Evolutionary conservation across 2,888 invertebrate species (phyloP), one percentile per base, ranked within the genome.

Genomic region (Brachypalpus laphriformis): DNA sequence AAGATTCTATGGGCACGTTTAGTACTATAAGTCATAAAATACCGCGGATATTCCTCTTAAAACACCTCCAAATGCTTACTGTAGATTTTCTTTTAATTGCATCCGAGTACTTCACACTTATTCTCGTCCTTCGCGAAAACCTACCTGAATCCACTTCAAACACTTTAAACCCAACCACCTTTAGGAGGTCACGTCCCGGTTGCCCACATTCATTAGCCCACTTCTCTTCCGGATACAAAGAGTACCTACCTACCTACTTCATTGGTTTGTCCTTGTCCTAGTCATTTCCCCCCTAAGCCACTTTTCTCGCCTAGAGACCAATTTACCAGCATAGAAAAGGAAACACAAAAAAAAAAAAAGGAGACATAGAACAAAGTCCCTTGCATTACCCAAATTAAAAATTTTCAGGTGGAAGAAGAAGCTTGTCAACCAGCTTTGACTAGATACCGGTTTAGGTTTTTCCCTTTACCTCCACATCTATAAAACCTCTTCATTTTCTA

Each of bases 361-460:
- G 56, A 22, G n/a, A n/a, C n/a, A 66, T 61, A 59, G 31, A n/a
- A n/a, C 5, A 22, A 56, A 75, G 42, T 57, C 40, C 49, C 16
- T 18, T 51, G 37, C 82, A 82, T 82, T 82, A 82, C 9, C 71
- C 49, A 82, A 82, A 82, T 82, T 82, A 76, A 82, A n/a, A 74
- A 59, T 65, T 65, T 71, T 57, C 31, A 49, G n/a, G 25, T 75
- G 28, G 70, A 65, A 59, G 49, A 47, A 57, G 51, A 59, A 74
- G 59, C 42, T 51, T 66, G 65, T 74, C 74, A 54, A 74, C 65
- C 66, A 59, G 59, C 16, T 37, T 66, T 56, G 80, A 66, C 65
- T 54, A 51, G 51, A 74, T 42, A 31, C 56, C 40, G 18, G 40
- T 4, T 28, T n/a, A 68, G 45, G 45, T 22, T 76, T 37, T 40